Conservation (phyloP, 2,888 invertebrate genomes). For the Falcaria lacertinaria region DNA sequence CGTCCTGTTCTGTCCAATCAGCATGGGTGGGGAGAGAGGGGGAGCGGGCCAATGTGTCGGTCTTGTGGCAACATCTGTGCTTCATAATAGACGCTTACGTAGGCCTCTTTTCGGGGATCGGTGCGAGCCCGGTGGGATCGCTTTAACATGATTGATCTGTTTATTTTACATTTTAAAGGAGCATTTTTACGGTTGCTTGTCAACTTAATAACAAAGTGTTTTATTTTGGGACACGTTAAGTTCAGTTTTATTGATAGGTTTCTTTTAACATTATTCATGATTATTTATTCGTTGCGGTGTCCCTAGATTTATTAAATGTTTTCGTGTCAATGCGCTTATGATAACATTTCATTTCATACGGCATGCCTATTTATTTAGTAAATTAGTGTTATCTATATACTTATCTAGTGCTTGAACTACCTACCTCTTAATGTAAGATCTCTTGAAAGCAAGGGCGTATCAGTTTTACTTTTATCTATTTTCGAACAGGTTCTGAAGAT, state of each 20-base stretch:
- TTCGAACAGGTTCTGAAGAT: too few relatives aligned
- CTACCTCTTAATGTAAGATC: too few relatives aligned
- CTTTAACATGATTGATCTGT: conserved; percentile 80
- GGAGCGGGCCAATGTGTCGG: conserved; percentile 56
- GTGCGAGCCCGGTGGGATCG: conserved; percentile 74
- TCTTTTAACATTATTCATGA: conserved; percentile 70
- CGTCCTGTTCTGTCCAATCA: conserved; percentile 44
- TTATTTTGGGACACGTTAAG: conserved; percentile 75
- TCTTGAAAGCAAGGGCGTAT: too few relatives aligned
- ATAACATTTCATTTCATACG: background rate
- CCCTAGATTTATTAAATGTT: conserved; percentile 36
- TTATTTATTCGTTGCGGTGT: conserved; percentile 43
- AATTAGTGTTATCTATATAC: too few relatives aligned
- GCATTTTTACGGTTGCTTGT: conserved; percentile 80
- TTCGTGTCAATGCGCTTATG: conserved; percentile 6
- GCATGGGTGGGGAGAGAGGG: conserved; percentile 28
- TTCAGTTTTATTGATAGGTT: conserved; percentile 78
- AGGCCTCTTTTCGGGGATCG: conserved; percentile 77
- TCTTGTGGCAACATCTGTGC: conserved; percentile 76
- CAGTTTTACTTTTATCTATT: too few relatives aligned
- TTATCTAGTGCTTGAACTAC: too few relatives aligned
- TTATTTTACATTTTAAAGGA: conserved; percentile 80
- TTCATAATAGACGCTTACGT: conserved; percentile 78
- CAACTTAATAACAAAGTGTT: conserved; percentile 80
- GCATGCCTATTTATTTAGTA: too few relatives aligned